phyloP scores from a whole-genome alignment of 1,140 invertebrate species.

The Drosophila varians region DNA sequence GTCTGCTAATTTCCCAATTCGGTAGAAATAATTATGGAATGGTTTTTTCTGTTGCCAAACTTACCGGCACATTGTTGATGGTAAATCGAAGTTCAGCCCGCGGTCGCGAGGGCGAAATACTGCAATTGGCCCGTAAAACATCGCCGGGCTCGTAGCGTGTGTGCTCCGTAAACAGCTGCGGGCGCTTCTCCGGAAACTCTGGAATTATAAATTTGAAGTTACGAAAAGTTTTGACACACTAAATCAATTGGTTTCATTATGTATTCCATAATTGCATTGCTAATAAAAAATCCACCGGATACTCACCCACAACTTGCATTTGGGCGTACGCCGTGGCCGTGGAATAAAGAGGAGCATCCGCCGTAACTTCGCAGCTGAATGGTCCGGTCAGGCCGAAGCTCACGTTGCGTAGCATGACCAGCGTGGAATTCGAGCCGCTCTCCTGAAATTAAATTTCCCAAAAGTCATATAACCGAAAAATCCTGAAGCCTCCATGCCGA shows the following conservation, averaged over 20 bases:
- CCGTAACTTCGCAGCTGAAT: conserved; percentile 94
- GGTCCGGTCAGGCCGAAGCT: conserved; percentile 90
- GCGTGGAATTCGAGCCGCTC: conserved; percentile 88
- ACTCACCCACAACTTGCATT: conserved; percentile 91
- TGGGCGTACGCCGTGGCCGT: conserved; percentile 87
- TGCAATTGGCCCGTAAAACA: conserved; percentile 89
- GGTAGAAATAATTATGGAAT: not conserved
- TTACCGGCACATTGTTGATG: conserved; percentile 90
- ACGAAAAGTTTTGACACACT: not conserved
- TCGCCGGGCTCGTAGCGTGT: conserved; percentile 90
- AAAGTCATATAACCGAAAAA: conserved; percentile 15
- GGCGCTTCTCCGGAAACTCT: conserved; percentile 86
- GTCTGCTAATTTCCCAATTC: not conserved
- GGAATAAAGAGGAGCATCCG: conserved; percentile 90
- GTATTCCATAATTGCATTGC: not conserved
- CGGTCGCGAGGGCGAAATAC: conserved; percentile 89
- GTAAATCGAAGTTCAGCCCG: conserved; percentile 88
- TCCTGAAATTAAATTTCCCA: conserved; percentile 84
- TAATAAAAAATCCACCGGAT: conserved; percentile 1
- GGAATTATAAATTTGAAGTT: conserved; percentile 10
- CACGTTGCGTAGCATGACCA: conserved; percentile 89
- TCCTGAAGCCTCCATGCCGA: not conserved
- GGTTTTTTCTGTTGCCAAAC: conserved; percentile 65
- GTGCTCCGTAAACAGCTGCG: conserved; percentile 87
- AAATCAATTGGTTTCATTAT: not conserved